A percentile compares a stretch with the other conserved stretches of the same genome.
Conservation (phyloP, 2,888 invertebrate genomes). For the Ophion ventricosus region DNA sequence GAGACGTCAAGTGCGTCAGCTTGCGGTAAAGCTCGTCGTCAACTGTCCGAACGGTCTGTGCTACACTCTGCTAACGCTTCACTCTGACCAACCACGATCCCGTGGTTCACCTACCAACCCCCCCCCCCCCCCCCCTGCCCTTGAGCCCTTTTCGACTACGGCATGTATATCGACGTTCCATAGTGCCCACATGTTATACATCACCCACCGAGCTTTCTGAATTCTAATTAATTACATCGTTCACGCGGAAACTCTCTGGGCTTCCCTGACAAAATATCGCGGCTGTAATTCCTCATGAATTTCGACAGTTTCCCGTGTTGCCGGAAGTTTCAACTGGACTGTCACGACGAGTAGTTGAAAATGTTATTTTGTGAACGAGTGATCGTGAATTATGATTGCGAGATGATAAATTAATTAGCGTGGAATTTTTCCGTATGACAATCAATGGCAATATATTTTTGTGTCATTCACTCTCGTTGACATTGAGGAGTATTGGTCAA, state of each 20-base stretch:
- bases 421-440: background rate
- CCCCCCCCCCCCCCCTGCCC: background rate
- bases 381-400: background rate
- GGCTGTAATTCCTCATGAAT: background rate
- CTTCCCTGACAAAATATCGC: background rate
- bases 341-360: background rate
- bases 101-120: constrained; percentile 24
- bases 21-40: constrained; percentile 66
- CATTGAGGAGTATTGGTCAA: too few relatives aligned
- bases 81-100: constrained; percentile 32
- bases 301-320: background rate
- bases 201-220: constrained; percentile 23
- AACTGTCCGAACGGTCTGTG: constrained; percentile 62
- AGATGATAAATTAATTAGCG: background rate
- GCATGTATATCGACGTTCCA: constrained; percentile 60
- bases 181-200: constrained; percentile 18
- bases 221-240: constrained; percentile 41
- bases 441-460: background rate
- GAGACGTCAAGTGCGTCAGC: constrained; percentile 67
- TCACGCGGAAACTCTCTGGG: background rate
- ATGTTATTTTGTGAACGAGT: background rate
- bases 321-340: background rate
- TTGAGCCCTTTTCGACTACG: background rate
- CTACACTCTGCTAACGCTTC: constrained; percentile 33
- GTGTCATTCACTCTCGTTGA: background rate